These are phyloP conservation scores for Neosilurus hyrtlii DNA, from an alignment of 2,797 vertebrate genomes.

Conservation along the genomic window DNA sequence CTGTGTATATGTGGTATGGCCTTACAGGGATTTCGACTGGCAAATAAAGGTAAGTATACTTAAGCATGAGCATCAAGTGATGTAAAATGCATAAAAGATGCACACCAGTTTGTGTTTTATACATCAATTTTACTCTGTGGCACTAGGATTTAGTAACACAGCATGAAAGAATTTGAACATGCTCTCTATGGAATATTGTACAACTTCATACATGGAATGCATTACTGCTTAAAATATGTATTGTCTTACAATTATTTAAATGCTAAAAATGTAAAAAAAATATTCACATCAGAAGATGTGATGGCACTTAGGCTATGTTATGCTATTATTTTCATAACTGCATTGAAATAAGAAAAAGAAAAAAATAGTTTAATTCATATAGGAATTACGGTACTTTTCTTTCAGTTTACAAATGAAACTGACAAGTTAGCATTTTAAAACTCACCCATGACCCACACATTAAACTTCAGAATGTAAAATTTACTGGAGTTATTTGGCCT, in stretches of 20 bases:
- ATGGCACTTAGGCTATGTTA: neutral
- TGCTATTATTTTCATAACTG: neutral
- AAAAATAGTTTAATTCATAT: neutral
- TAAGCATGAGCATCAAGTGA: neutral
- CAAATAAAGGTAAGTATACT: neutral
- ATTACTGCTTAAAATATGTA: neutral
- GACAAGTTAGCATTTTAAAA: no score
- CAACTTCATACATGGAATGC: neutral
- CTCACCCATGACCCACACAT: neutral
- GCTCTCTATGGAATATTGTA: neutral
- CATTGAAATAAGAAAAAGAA: neutral
- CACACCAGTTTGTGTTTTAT: neutral
- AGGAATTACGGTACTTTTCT: neutral
- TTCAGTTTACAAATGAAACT: neutral
- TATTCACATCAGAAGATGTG: neutral
- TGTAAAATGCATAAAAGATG: neutral
- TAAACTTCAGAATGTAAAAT: slow-evolving; percentile 25
- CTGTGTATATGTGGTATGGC: neutral
- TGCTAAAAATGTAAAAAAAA: neutral
- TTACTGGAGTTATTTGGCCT: slow-evolving; percentile 18
- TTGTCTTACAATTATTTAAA: neutral
- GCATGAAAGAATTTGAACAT: neutral
- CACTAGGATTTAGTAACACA: neutral
- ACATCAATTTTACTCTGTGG: neutral
- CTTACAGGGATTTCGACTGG: neutral